Evolutionary conservation across 2,113 vertebrate species (phyloP).

Genomic region (Gymnorhina tibicen): DNA sequence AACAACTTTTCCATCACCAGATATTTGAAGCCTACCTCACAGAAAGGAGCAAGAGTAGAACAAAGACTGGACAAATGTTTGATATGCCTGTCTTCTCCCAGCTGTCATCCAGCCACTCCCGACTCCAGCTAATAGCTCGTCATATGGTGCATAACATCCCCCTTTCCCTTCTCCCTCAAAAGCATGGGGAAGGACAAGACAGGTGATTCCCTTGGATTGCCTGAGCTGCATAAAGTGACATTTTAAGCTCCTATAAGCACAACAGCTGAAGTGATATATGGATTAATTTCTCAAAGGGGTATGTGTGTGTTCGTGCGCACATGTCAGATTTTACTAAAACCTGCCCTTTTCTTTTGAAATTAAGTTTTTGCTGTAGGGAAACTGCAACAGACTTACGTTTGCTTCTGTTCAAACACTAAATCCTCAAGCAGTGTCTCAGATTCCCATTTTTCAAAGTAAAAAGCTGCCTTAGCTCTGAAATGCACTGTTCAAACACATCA

Average conservation of each 20-base stretch:
- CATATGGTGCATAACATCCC: not conserved
- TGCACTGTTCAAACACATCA: not conserved
- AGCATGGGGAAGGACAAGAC: not conserved
- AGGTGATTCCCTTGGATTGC: conserved; percentile 9
- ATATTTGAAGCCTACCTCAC: not conserved
- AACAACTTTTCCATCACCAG: not conserved
- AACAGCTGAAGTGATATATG: conserved; percentile 35
- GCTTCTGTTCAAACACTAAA: not conserved
- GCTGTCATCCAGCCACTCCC: not conserved
- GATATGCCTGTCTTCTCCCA: conserved; percentile 12
- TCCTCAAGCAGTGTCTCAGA: not conserved
- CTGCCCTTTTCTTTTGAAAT: not conserved
- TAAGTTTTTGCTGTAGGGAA: not conserved
- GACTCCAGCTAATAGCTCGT: not conserved
- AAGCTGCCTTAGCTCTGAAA: not conserved
- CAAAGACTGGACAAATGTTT: not conserved
- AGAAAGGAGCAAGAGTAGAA: not conserved
- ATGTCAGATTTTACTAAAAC: not conserved
- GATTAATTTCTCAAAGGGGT: conserved; percentile 21
- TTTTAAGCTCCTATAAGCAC: not conserved
- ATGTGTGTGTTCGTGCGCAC: not conserved
- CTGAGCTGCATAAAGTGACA: not conserved
- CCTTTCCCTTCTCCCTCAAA: not conserved
- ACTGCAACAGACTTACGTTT: not conserved
- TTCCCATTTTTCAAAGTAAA: not conserved